Evolutionary conservation across 2,797 vertebrate species (phyloP).

Genomic region (Simalia tracyae): DNA sequence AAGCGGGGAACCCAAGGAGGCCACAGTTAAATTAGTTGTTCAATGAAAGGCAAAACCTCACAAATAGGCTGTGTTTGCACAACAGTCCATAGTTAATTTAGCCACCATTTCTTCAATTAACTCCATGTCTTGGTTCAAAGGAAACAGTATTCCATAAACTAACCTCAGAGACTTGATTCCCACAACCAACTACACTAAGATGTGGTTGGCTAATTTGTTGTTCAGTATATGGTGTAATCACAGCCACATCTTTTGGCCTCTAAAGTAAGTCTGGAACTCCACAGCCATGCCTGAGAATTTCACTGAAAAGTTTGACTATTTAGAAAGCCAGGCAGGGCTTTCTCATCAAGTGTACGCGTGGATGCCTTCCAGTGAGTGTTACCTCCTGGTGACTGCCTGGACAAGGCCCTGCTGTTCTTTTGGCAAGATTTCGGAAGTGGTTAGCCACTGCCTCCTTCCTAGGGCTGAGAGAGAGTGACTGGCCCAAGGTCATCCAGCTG

Average conservation of each 20-base stretch:
- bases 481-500: background rate
- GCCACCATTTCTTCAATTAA: background rate
- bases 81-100: background rate
- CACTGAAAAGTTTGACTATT: background rate
- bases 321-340: background rate
- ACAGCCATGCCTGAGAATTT: background rate
- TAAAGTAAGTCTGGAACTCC: background rate
- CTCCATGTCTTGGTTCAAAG: background rate
- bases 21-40: too few relatives aligned
- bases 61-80: background rate
- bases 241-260: background rate
- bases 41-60: background rate
- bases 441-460: background rate
- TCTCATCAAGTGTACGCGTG: background rate
- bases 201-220: background rate
- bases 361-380: background rate
- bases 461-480: background rate
- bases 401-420: background rate
- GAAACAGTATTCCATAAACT: background rate
- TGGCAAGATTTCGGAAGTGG: background rate
- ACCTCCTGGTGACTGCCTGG: background rate
- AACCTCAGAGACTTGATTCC: background rate
- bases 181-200: background rate
- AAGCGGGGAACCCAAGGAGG: too few relatives aligned
- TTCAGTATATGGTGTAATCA: background rate